Evolutionary conservation across 2,797 vertebrate species (phyloP), one percentile per base, ranked within the genome.

Genomic region (Gambelia wislizenii): DNA sequence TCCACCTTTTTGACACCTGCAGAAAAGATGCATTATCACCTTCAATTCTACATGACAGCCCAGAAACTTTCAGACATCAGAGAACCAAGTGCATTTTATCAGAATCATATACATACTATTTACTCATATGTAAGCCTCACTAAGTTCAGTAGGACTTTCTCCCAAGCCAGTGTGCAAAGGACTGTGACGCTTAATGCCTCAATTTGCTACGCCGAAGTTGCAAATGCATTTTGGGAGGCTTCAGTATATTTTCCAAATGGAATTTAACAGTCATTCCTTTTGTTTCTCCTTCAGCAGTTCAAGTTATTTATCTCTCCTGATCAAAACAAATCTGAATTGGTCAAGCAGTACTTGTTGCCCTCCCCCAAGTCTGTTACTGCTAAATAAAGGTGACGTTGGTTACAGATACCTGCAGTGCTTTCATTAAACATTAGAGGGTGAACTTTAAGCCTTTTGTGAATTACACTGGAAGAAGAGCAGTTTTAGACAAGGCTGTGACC

Each of bases 321-420:
- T 22, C 39, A 36, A 82, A 30, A 80, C 27, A 9, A 49, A 84
- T 54, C 81, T n/a, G 36, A 78, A 20, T 0, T 88, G 61, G 85
- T 44, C 75, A 91, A 93, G 86, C 36, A 84, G 74, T 91, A 72
- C 61, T 86, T 84, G 25, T 86, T 87, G 44, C 25, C 33, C 30
- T 64, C 12, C 33, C 16, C 30, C 20, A 18, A 42, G 25, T 86
- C 77, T 47, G 44, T 79, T 90, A 76, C 91, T 91, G 52, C 76
- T 54, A 91, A 75, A 92, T 85, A 91, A 69, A 94, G 88, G 18
- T 72, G 75, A 91, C 30, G 67, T 85, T 64, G 91, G n/a, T 90
- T 27, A 54, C 14, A 33, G 89, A 6, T 84, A 87, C 44, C 88
- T 86, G 86, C 91, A 84, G 42, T 2, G 44, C 30, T 83, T 92